A percentile compares a stretch with the other conserved stretches of the same genome.
Evolutionary conservation across 2,888 invertebrate genomes (phyloP).

Genomic region (Acrobasis consociella): DNA sequence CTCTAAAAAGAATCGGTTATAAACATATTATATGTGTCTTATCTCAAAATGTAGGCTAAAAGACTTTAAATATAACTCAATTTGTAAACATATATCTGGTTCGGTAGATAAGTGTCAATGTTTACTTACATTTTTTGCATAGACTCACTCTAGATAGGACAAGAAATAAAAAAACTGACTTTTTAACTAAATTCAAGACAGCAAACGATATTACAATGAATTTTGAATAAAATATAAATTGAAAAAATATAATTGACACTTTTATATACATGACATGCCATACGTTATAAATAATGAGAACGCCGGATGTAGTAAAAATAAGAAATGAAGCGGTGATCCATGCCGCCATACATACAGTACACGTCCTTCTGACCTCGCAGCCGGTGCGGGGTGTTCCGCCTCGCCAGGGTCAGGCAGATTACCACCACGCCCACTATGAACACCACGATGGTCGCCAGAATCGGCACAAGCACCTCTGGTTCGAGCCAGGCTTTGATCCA

Average conservation of each 20-base stretch:
- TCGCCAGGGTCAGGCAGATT: conserved; percentile 93
- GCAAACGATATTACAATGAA: conserved; percentile 56
- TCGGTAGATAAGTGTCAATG: no score
- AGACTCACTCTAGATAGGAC: no score
- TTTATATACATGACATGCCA: conserved; percentile 2
- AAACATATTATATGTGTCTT: no score
- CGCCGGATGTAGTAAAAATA: conserved; percentile 29
- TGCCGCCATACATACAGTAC: conserved; percentile 88
- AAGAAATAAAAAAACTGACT: background rate
- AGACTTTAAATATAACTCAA: no score
- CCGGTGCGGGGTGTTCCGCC: conserved; percentile 91
- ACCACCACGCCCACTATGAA: conserved; percentile 95
- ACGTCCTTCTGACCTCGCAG: conserved; percentile 91
- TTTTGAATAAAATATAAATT: conserved; percentile 38
- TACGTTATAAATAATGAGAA: background rate
- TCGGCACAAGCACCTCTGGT: conserved; percentile 94
- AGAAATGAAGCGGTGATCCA: conserved; percentile 53
- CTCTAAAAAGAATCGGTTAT: no score
- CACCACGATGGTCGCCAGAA: conserved; percentile 94
- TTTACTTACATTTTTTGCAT: no score
- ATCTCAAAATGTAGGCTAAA: no score
- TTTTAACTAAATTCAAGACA: conserved; percentile 1
- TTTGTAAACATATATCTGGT: no score
- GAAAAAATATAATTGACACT: background rate
- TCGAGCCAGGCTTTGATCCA: conserved; percentile 95